These are phyloP conservation scores for Mayetiola destructor DNA, from an alignment of 2,888 invertebrate species.

Conservation along the genomic window DNA sequence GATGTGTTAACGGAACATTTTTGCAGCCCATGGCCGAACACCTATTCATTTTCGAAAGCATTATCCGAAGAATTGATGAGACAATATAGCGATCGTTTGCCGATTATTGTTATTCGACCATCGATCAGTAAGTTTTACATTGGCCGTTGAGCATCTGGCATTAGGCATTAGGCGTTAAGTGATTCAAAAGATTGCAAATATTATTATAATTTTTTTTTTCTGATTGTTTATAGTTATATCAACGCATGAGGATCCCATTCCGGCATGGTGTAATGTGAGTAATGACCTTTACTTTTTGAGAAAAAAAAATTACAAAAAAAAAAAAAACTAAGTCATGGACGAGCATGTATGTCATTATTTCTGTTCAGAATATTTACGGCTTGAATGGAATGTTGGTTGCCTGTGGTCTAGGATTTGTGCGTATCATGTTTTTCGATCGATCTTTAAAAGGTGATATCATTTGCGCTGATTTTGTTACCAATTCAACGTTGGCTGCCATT, in stretches of 20 bases:
- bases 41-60: constrained; percentile 23
- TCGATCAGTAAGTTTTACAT: constrained; percentile 18
- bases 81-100: constrained; percentile 19
- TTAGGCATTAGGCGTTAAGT: neutral
- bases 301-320: neutral
- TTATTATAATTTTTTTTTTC: neutral
- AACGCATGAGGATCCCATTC: constrained; percentile 23
- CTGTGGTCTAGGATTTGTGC: constrained; percentile 21
- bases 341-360: neutral
- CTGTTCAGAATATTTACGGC: constrained; percentile 13
- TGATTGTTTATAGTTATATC: constrained; percentile 19
- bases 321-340: too few species aligned
- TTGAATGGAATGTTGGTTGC: constrained; percentile 21
- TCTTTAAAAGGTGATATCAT: constrained; percentile 18
- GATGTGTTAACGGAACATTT: constrained; percentile 21
- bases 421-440: constrained; percentile 18
- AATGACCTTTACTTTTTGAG: neutral
- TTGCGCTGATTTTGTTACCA: constrained; percentile 24
- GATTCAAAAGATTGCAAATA: neutral
- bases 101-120: constrained; percentile 23
- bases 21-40: constrained; percentile 24
- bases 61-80: constrained; percentile 23
- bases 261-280: constrained; percentile 19
- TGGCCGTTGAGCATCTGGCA: neutral
- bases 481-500: constrained; percentile 22